Evolutionary conservation across 2,888 invertebrate species (phyloP).

Genomic region (Halocaridina rubra): DNA sequence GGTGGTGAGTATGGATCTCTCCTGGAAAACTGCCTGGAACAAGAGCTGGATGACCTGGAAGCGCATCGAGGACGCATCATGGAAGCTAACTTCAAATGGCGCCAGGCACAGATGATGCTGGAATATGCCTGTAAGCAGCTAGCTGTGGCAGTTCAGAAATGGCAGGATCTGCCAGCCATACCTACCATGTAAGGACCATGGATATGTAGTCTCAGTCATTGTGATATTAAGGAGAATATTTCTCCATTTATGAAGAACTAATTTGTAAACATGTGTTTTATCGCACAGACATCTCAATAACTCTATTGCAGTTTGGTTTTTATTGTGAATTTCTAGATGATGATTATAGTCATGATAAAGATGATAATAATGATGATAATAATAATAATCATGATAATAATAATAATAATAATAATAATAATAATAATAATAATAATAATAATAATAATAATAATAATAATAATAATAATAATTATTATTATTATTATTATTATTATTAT

Average conservation of each 20-base stretch:
- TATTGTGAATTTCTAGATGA: no score
- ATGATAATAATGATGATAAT: no score
- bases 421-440: no score
- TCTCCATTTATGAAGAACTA: not conserved
- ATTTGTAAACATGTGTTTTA: not conserved
- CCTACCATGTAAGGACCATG: constrained; percentile 67
- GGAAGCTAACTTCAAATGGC: constrained; percentile 72
- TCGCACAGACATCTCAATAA: no score
- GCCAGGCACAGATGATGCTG: constrained; percentile 69
- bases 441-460: no score
- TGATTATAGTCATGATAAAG: no score
- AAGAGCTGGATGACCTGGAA: constrained; percentile 69
- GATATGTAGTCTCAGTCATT: no score
- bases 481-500: no score
- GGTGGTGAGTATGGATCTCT: constrained; percentile 72
- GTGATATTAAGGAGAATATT: not conserved
- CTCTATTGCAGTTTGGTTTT: no score
- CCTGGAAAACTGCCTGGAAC: constrained; percentile 71
- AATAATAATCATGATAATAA: no score
- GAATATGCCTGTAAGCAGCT: constrained; percentile 71
- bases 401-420: no score
- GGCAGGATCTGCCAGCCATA: constrained; percentile 69
- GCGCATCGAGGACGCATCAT: constrained; percentile 71
- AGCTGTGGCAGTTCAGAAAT: constrained; percentile 69
- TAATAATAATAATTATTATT: no score